Base-by-base conservation (phyloP, 1,140 invertebrate species). In the Calliopsis andreniformis region DNA sequence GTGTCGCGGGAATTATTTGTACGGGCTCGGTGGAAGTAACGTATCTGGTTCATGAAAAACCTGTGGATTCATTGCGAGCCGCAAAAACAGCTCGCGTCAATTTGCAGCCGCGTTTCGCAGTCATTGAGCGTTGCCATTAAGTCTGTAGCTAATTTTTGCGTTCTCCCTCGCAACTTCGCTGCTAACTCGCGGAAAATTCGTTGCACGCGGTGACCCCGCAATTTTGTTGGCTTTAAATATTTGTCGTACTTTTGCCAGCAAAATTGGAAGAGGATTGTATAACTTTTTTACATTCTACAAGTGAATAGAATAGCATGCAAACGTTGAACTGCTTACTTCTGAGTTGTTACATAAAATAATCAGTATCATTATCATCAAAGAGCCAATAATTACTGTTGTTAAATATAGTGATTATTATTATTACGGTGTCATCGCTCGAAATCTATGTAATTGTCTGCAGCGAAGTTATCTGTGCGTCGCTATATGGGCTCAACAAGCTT, bases 11-110 rank as follows among this genome's bases (percentile, higher is more conserved):
- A 30, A 51, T 61, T 71, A 71, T 62, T 51, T 62, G 47, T 23
- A 25, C 20, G 12, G 30, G 6, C 55, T 28, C 28, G 42, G 23
- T 56, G 14, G n/a, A 49, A 55, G 43, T 20, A 39, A 69, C 35
- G 56, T 32, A 39, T 43, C 43, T 35, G 49, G 23, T 25, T 32
- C 14, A 47, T 28, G 56, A 23, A 76, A 81, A 78, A 82, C 73
- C 62, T 71, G 79, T 79, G 73, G 66, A 82, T 81, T 77, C 62
- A 35, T 53, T 45, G 39, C 35, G 35, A 43, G 45, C 23, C 56
- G 53, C 58, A n/a, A 61, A 76, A 82, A 12, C 58, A 23, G 30
- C n/a, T 32, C 73, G 47, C 51, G 78, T 71, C 79, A 49, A 82
- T 82, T 81, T 58, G 63, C 56, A 61, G 63, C 20, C 47, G 53